These are phyloP conservation scores for Ranitomeya imitator DNA, from an alignment of 2,113 vertebrate species.

Conservation along the genomic window DNA sequence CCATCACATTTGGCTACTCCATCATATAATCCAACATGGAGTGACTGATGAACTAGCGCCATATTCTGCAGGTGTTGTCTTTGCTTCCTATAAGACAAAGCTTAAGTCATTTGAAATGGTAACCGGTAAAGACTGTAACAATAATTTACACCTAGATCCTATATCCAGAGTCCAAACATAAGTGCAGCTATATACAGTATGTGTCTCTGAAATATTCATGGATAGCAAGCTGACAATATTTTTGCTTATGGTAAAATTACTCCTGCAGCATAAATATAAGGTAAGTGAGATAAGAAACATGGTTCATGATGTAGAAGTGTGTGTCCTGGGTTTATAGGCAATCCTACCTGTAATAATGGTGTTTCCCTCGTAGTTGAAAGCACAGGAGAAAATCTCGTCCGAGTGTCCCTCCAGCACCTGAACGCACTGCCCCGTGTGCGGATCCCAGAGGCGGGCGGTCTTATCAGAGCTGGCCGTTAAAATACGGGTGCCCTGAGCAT, in stretches of 20 bases:
- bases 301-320: too few species aligned
- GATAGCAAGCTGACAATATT: too few species aligned
- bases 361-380: slow-evolving; percentile 92
- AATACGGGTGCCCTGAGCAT: slow-evolving; percentile 84
- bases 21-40: not conserved
- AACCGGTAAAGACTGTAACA: not conserved
- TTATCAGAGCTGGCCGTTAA: slow-evolving; percentile 91
- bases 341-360: slow-evolving; percentile 85
- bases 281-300: not conserved
- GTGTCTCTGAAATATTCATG: too few species aligned
- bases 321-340: not conserved
- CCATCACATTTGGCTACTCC: not conserved
- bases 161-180: too few species aligned
- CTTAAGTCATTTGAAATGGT: not conserved
- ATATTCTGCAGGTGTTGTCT: slow-evolving; percentile 94
- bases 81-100: slow-evolving; percentile 83
- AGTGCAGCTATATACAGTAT: too few species aligned
- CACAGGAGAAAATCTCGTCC: slow-evolving; percentile 92
- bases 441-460: slow-evolving; percentile 93
- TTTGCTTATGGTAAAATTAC: not conserved
- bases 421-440: slow-evolving; percentile 81
- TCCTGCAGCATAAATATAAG: not conserved
- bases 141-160: too few species aligned
- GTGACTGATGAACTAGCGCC: slow-evolving; percentile 73
- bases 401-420: slow-evolving; percentile 88